Evolutionary conservation across 2,113 vertebrate genomes (phyloP).

Genomic region (Falco punctatus): DNA sequence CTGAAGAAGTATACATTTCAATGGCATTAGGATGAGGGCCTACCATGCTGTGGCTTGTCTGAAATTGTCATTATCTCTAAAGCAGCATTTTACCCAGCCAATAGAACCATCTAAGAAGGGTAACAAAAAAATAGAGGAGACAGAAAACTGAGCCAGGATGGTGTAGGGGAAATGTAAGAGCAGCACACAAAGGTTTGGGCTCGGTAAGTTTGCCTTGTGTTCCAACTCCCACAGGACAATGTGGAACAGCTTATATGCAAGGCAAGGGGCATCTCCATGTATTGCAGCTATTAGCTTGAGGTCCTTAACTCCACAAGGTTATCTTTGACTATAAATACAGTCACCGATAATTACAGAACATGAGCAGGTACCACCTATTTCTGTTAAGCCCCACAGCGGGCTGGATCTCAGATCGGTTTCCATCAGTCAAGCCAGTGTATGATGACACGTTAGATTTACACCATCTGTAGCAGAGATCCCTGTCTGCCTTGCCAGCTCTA

Average conservation of each 20-base stretch:
- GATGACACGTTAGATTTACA: background rate
- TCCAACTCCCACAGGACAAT: accelerated
- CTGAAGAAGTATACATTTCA: background rate
- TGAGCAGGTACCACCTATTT: background rate
- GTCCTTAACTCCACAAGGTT: background rate
- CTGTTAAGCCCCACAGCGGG: background rate
- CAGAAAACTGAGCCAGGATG: background rate
- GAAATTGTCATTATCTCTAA: background rate
- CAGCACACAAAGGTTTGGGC: background rate
- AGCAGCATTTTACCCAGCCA: background rate
- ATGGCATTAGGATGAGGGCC: background rate
- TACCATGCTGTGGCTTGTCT: background rate
- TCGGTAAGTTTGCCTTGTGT: background rate
- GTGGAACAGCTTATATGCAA: background rate
- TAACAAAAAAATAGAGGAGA: background rate
- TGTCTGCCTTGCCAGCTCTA: background rate
- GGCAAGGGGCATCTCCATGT: background rate
- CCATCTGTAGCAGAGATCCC: background rate
- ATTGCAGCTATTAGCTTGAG: background rate
- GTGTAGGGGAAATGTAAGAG: background rate
- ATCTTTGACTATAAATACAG: background rate
- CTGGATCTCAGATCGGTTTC: background rate
- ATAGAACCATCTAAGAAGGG: background rate
- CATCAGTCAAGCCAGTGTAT: background rate
- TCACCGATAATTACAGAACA: background rate